These are phyloP conservation scores for Oeneis ivallda DNA, from an alignment of 2,888 invertebrate species.

Conservation along the genomic window DNA sequence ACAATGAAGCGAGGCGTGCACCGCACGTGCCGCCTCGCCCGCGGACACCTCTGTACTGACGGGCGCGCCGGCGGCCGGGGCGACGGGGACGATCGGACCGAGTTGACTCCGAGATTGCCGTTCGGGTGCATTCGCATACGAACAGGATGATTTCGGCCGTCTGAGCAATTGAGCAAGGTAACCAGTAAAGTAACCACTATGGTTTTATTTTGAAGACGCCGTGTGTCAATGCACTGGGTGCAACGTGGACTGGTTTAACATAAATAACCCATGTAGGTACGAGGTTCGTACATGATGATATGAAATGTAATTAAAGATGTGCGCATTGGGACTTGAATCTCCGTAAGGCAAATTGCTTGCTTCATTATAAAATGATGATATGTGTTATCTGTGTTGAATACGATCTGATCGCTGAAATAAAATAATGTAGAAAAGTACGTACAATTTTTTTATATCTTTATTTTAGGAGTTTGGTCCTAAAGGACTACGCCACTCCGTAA, in stretches of 20 bases:
- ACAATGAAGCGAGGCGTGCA: constrained; percentile 78
- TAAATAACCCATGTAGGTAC: constrained; percentile 2
- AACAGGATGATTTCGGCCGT: constrained; percentile 58
- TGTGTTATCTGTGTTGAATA: neutral
- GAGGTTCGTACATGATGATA: neutral
- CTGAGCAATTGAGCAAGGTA: constrained; percentile 50
- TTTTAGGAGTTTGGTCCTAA: too few relatives aligned
- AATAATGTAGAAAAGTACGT: neutral
- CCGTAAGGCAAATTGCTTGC: constrained; percentile 1
- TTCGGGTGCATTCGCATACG: constrained; percentile 67
- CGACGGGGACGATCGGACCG: constrained; percentile 40
- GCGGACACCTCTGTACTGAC: constrained; percentile 74
- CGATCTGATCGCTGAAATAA: neutral
- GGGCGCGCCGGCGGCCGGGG: constrained; percentile 35
- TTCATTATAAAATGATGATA: constrained; percentile 13
- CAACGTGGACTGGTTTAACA: constrained; percentile 23
- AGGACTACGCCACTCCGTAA: too few relatives aligned
- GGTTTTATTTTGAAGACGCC: constrained; percentile 57
- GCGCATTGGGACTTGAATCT: constrained; percentile 4
- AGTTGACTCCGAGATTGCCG: constrained; percentile 59
- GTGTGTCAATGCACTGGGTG: constrained; percentile 50
- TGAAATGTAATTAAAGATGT: constrained; percentile 15
- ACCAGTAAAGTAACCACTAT: constrained; percentile 54
- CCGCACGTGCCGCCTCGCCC: constrained; percentile 79
- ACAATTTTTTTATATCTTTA: too few relatives aligned